These are phyloP conservation scores for Aradophagus sp. DNA, from an alignment of 1,140 invertebrate genomes.

Conservation along the genomic window DNA sequence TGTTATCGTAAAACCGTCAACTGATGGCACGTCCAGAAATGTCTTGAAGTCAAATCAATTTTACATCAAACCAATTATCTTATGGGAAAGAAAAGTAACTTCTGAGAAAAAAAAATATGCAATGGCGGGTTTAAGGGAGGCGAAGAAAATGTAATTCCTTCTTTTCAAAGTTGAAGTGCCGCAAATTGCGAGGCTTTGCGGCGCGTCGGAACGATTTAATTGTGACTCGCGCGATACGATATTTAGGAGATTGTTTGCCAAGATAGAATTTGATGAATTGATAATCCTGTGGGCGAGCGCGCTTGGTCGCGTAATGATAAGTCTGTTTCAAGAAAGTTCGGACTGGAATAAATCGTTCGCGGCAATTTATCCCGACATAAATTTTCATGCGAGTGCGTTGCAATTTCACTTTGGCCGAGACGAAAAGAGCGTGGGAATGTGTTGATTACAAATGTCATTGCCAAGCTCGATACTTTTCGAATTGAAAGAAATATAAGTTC, in stretches of 20 bases:
- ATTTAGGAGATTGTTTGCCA: conserved; percentile 40
- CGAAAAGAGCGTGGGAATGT: too few species aligned
- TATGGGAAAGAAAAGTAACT: too few species aligned
- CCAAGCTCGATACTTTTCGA: conserved; percentile 5
- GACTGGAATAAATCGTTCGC: conserved; percentile 38
- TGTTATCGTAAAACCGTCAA: conserved; percentile 13
- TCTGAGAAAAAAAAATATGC: too few species aligned
- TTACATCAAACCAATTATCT: neutral
- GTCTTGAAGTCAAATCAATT: conserved; percentile 25
- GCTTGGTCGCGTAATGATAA: conserved; percentile 41
- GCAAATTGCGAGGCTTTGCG: neutral
- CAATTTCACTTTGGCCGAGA: conserved; percentile 28
- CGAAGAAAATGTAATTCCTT: too few species aligned
- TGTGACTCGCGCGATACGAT: conserved; percentile 18
- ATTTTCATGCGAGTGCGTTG: conserved; percentile 40
- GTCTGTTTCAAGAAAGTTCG: conserved; percentile 49
- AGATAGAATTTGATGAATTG: conserved; percentile 49
- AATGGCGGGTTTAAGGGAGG: too few species aligned
- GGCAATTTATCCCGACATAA: conserved; percentile 28
- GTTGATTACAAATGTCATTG: conserved; percentile 6
- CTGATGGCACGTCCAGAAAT: conserved; percentile 10
- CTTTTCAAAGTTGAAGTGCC: neutral
- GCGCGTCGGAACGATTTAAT: conserved; percentile 18
- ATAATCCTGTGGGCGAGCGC: conserved; percentile 28
- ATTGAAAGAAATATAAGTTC: too few species aligned